phyloP scores from a whole-genome alignment of 1,140 invertebrate species.

The Lepidurus couesii region DNA sequence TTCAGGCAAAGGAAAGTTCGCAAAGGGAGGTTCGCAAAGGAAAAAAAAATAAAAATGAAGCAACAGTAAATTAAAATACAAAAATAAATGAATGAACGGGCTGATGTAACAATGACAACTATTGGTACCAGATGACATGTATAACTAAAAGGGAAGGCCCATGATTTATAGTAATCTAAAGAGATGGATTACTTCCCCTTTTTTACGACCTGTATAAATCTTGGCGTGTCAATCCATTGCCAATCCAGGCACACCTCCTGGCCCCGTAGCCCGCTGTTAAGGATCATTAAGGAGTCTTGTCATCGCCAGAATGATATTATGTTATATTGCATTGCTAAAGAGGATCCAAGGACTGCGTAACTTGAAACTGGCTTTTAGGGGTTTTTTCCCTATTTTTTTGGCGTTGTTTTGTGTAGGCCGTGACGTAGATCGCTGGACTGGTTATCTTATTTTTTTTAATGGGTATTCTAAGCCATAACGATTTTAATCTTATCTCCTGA shows the following conservation, averaged over 20 bases:
- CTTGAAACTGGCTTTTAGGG: no score
- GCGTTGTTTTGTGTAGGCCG: no score
- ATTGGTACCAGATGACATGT: background rate
- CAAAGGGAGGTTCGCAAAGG: no score
- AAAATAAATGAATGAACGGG: background rate
- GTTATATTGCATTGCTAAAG: background rate
- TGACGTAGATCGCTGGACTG: no score
- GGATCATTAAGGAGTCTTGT: background rate
- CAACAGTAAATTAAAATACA: no score
- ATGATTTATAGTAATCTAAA: background rate
- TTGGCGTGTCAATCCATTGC: background rate
- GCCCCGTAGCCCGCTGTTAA: background rate
- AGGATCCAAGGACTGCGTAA: no score
- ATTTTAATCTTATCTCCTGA: background rate
- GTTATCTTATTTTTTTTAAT: no score
- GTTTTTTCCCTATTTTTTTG: no score
- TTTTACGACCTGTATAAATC: constrained; percentile 13
- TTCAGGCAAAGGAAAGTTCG: no score
- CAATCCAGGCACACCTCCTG: background rate
- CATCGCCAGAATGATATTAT: background rate
- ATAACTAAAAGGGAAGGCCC: background rate
- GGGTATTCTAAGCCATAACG: background rate
- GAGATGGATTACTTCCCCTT: background rate
- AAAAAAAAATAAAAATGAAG: no score
- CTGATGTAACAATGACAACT: background rate